These are phyloP conservation scores for Phrynocephalus guinanensis DNA, from an alignment of 2,797 vertebrate genomes.

Conservation along the genomic window DNA sequence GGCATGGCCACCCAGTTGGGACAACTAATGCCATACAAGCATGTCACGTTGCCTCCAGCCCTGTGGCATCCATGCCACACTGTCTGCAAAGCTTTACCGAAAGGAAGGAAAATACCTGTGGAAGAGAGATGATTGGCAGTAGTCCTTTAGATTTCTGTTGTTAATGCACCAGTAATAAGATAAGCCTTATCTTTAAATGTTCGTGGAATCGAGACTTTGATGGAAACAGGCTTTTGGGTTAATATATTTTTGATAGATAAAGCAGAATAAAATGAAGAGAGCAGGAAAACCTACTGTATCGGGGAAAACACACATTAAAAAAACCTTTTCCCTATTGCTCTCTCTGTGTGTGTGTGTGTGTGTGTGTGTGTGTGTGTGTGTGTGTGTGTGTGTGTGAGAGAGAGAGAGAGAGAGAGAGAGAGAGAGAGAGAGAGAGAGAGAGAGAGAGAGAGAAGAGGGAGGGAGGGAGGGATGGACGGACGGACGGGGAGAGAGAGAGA, in stretches of 20 bases:
- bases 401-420: too few species aligned
- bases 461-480: too few species aligned
- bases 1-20: not conserved
- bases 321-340: constrained; percentile 23
- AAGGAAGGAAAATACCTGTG: constrained; percentile 48
- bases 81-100: constrained; percentile 56
- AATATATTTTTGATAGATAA: constrained; percentile 99
- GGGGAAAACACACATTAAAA: constrained; percentile 52
- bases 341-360: not conserved
- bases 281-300: constrained; percentile 60
- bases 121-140: constrained; percentile 77
- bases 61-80: not conserved
- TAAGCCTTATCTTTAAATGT: constrained; percentile 98
- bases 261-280: constrained; percentile 86
- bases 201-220: constrained; percentile 95
- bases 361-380: constrained; percentile 5
- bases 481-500: too few species aligned
- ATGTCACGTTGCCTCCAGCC: constrained; percentile 12
- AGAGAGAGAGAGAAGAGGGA: too few species aligned
- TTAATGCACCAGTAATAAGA: constrained; percentile 96
- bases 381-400: too few species aligned
- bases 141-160: constrained; percentile 84
- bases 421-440: too few species aligned
- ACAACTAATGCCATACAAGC: not conserved
- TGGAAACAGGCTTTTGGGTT: constrained; percentile 93